Evolutionary conservation across 2,888 invertebrate genomes (phyloP).

Genomic region (Pyrrhosoma nymphula): DNA sequence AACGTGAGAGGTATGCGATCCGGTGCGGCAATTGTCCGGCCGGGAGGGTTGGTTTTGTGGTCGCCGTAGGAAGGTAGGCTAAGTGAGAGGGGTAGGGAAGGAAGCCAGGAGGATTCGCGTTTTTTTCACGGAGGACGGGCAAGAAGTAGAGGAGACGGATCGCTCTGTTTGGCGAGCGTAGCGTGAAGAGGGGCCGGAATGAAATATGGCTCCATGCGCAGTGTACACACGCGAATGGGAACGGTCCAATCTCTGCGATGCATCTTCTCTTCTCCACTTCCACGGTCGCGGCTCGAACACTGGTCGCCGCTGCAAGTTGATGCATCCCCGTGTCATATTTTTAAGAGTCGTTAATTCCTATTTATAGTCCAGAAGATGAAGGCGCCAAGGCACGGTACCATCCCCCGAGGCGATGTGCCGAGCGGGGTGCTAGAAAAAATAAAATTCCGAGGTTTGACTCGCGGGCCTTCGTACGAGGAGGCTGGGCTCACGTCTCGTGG

Average conservation of each 20-base stretch:
- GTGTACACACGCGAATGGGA: slow-evolving; percentile 29
- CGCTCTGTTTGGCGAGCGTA: neutral
- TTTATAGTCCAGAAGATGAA: slow-evolving; percentile 25
- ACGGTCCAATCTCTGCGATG: slow-evolving; percentile 47
- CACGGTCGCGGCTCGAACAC: too few relatives aligned
- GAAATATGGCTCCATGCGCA: slow-evolving; percentile 42
- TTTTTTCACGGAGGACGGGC: neutral
- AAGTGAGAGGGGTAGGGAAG: too few relatives aligned
- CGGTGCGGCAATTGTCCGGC: too few relatives aligned
- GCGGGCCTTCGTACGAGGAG: neutral
- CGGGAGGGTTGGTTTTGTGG: too few relatives aligned
- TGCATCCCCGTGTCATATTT: slow-evolving; percentile 58
- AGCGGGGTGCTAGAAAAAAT: too few relatives aligned
- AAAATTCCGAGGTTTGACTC: neutral
- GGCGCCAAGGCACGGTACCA: neutral
- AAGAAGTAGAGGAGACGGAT: slow-evolving; percentile 6
- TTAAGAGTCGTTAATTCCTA: slow-evolving; percentile 60
- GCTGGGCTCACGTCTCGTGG: neutral
- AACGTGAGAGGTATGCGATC: too few relatives aligned
- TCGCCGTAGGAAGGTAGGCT: too few relatives aligned
- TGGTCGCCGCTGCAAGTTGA: slow-evolving; percentile 43
- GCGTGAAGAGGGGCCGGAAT: slow-evolving; percentile 20
- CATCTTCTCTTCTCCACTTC: neutral
- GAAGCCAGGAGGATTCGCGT: neutral
- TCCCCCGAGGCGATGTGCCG: slow-evolving; percentile 7